phyloP scores from a whole-genome alignment of 23 tunicate species.

The Clavelina lepadiformis region DNA sequence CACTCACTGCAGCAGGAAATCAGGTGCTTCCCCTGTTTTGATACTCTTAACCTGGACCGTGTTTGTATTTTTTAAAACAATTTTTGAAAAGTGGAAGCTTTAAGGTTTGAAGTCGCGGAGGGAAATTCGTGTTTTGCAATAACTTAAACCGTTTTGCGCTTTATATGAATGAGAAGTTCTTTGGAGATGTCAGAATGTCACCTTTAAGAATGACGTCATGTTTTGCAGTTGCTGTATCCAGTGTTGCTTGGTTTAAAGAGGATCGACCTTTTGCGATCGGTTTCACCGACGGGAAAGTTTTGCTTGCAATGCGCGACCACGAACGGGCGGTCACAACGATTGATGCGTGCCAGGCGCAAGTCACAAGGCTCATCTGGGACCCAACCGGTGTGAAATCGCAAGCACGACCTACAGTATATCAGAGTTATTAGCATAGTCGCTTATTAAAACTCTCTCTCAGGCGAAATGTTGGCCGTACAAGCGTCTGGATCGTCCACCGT shows the following conservation, averaged over 20 bases:
- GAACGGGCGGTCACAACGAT: slow-evolving; percentile 34
- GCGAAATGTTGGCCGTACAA: slow-evolving; percentile 33
- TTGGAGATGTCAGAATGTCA: too few species aligned
- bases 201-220: neutral
- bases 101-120: too few species aligned
- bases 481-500: slow-evolving; percentile 24
- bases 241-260: slow-evolving; percentile 57
- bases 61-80: too few species aligned
- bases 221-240: slow-evolving; percentile 60
- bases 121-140: too few species aligned
- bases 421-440: too few species aligned
- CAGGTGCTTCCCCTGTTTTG: too few species aligned
- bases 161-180: too few species aligned
- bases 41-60: too few species aligned
- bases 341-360: slow-evolving; percentile 46
- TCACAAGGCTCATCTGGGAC: slow-evolving; percentile 29
- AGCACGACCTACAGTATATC: slow-evolving; percentile 7
- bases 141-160: too few species aligned
- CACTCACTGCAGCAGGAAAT: slow-evolving; percentile 57
- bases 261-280: slow-evolving; percentile 77
- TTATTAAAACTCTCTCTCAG: slow-evolving; percentile 1
- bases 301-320: slow-evolving; percentile 59
- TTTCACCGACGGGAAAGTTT: slow-evolving; percentile 82
- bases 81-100: too few species aligned
- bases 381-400: slow-evolving; percentile 31